Conservation (phyloP, 1,140 invertebrate species). For the Bombus consobrinus region DNA sequence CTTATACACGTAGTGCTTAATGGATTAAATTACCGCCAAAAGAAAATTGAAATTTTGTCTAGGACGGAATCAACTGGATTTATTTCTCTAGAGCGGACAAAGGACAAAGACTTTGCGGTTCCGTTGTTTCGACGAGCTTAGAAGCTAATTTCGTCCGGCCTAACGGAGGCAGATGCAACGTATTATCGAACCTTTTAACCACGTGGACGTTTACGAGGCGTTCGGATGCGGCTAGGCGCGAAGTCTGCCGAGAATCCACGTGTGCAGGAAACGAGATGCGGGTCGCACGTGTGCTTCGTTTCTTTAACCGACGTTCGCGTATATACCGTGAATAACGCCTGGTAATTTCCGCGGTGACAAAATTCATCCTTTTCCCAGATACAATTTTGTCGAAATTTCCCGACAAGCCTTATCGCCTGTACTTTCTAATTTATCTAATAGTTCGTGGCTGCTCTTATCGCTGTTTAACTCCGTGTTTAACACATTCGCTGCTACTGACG, state of each 20-base stretch:
- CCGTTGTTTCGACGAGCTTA: slow-evolving; percentile 24
- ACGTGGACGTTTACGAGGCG: slow-evolving; percentile 69
- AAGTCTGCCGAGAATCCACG: slow-evolving; percentile 67
- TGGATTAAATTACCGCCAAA: too few species aligned
- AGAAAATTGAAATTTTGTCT: not conserved
- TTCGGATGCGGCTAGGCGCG: slow-evolving; percentile 28
- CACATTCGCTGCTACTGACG: too few species aligned
- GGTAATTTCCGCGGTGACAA: slow-evolving; percentile 36
- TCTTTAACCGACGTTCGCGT: slow-evolving; percentile 44
- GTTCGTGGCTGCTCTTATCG: too few species aligned
- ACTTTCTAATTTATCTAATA: too few species aligned
- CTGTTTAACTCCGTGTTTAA: too few species aligned
- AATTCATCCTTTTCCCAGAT: too few species aligned
- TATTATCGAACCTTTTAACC: slow-evolving; percentile 75
- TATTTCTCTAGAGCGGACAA: too few species aligned
- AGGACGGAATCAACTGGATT: not conserved
- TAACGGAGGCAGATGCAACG: slow-evolving; percentile 69
- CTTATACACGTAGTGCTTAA: too few species aligned
- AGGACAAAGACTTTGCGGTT: slow-evolving; percentile 10
- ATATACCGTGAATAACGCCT: slow-evolving; percentile 21
- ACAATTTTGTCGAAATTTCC: too few species aligned
- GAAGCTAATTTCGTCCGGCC: slow-evolving; percentile 57
- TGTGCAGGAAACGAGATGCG: slow-evolving; percentile 79
- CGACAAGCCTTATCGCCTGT: too few species aligned
- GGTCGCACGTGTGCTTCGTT: slow-evolving; percentile 72